Evolutionary conservation across 37 sponge, comb jelly and placozoan genomes (phyloP), one percentile per base, ranked within the genome.

Genomic region (Ianthella basta): DNA sequence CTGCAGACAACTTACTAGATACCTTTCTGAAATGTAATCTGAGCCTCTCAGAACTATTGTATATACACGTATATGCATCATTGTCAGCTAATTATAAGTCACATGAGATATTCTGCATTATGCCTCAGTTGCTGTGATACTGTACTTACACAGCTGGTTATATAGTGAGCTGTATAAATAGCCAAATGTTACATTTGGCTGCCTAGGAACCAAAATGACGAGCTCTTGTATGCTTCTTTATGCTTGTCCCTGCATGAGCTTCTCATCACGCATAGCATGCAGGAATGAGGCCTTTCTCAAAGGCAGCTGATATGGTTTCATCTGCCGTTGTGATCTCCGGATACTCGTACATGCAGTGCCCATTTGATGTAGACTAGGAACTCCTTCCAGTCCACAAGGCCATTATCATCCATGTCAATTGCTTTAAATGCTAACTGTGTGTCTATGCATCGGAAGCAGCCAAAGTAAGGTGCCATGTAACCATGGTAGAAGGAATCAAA

Each of bases 381-480:
- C 86, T 95, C 96, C 15, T 60, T 69, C 96, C 96, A 95, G 77
- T 95, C 96, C 4, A 95, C 86, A 33, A 19, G 35, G 21, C 89
- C 91, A 83, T 95, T 91, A 6, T 15, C 33, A 56, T 95, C 90
- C 96, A 95, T 95, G 78, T 95, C 96, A 1, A 95, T 50, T 0
- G 92, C 90, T 57, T 67, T 85, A 18, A 95, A 55, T 0, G 83
- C 96, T 36, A 82, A 78, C 60, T 85, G 85, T 0, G 90, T 88
- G 32, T 82, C 81, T 32, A 0, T 59, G 40, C 96, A 95, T 5
- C 89, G 72, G 84, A 88, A 95, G 88, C 95, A 94, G 53, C 95
- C 95, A 84, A 94, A 88, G 87, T 94, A 94, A 24, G 95, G 91
- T 55, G 89, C 88, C 95, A 95, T 91, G 86, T 91, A 95, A 8